Evolutionary conservation across 2,797 vertebrate species (phyloP).

Genomic region (Diplodus sargus): DNA sequence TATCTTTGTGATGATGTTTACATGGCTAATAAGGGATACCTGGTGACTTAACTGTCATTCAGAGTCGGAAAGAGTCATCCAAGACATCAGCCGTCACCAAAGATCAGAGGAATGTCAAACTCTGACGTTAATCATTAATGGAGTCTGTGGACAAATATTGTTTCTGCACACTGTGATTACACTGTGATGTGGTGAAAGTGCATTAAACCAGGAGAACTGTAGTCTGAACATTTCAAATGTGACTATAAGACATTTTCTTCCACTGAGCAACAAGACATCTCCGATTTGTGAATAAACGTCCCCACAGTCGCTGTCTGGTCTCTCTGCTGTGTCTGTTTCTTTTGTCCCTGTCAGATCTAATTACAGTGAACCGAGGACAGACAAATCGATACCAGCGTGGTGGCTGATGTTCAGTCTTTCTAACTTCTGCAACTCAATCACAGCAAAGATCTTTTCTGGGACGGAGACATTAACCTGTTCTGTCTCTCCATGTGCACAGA

Average conservation of each 20-base stretch:
- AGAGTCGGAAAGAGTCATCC: not conserved
- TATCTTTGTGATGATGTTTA: conserved; percentile 1
- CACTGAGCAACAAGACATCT: not conserved
- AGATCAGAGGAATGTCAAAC: conserved; percentile 21
- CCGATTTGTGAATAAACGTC: conserved; percentile 11
- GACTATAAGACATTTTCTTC: not conserved
- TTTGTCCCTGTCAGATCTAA: conserved; percentile 41
- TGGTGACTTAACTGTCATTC: not conserved
- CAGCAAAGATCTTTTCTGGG: conserved; percentile 10
- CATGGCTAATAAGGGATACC: not conserved
- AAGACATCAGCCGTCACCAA: not conserved
- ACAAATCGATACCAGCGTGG: conserved; percentile 35
- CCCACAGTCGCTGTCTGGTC: conserved; percentile 7
- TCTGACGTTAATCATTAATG: conserved; percentile 68
- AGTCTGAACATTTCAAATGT: not conserved
- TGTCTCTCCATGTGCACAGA: not conserved
- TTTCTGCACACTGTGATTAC: conserved; percentile 33
- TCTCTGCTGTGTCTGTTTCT: conserved; percentile 20
- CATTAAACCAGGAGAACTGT: not conserved
- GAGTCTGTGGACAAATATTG: conserved; percentile 42
- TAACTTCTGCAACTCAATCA: conserved; percentile 12
- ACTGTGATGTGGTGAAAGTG: conserved; percentile 29
- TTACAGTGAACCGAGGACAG: conserved; percentile 54
- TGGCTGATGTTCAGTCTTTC: not conserved
- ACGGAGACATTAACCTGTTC: not conserved